Conservation (phyloP, 2,888 invertebrate species). For the Schrankia costaestrigalis region DNA sequence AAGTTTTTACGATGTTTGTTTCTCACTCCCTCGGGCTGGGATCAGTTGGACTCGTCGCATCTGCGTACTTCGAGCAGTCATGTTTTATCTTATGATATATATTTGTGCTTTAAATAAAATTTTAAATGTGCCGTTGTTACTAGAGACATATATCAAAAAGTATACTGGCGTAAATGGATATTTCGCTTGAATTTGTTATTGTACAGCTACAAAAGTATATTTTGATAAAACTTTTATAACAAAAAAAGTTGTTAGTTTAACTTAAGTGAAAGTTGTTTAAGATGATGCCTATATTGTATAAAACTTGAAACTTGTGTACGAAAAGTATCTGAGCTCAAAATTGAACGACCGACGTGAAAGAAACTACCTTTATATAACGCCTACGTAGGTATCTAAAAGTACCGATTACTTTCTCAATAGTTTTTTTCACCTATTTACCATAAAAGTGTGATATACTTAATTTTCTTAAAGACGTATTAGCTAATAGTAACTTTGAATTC, state of each 20-base stretch:
- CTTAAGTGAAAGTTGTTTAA: too few relatives aligned
- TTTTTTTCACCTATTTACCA: too few relatives aligned
- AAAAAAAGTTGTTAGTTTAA: slow-evolving; percentile 1
- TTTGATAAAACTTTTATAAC: slow-evolving; percentile 2
- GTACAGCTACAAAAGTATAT: slow-evolving; percentile 6
- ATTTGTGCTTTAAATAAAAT: slow-evolving; percentile 34
- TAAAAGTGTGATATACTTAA: too few relatives aligned
- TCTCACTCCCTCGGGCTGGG: slow-evolving; percentile 46
- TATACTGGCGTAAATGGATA: slow-evolving; percentile 19
- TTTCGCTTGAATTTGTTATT: slow-evolving; percentile 13
- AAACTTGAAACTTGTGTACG: too few relatives aligned
- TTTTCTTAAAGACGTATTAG: too few relatives aligned
- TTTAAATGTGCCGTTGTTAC: slow-evolving; percentile 26
- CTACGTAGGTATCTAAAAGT: too few relatives aligned
- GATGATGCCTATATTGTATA: too few relatives aligned
- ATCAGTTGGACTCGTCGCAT: slow-evolving; percentile 60
- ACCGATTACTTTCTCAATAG: too few relatives aligned
- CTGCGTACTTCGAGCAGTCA: slow-evolving; percentile 59
- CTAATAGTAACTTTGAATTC: too few relatives aligned
- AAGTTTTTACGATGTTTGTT: slow-evolving; percentile 68
- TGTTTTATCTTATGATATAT: slow-evolving; percentile 51
- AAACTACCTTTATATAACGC: too few relatives aligned
- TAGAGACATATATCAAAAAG: slow-evolving; percentile 26
- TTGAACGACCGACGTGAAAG: too few relatives aligned
- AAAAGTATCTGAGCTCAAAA: too few relatives aligned